Evolutionary conservation across 2,797 vertebrate species (phyloP).

Genomic region (Aeoliscus strigatus): DNA sequence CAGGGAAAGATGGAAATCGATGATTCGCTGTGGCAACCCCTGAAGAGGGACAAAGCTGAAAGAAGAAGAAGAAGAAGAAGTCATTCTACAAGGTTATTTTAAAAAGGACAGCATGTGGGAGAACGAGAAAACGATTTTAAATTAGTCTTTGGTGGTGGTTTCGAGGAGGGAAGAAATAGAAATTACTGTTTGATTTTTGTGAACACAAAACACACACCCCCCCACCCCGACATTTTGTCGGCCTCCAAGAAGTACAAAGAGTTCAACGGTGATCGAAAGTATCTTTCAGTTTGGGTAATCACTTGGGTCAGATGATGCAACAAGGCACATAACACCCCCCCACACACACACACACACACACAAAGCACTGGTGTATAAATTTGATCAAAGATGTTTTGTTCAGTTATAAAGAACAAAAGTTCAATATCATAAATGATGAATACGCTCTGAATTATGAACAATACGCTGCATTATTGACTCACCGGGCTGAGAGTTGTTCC

Average conservation of each 20-base stretch:
- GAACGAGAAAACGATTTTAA: no score
- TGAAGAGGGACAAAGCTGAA: no score
- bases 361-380: slow-evolving; percentile 15
- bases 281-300: slow-evolving; percentile 17
- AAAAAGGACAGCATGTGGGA: no score
- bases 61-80: no score
- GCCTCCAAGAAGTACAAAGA: slow-evolving; percentile 16
- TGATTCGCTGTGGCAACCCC: no score
- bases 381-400: slow-evolving; percentile 43
- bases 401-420: slow-evolving; percentile 34
- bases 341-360: no score
- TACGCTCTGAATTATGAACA: slow-evolving; percentile 38
- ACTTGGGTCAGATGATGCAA: slow-evolving; percentile 22
- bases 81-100: no score
- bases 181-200: neutral
- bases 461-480: slow-evolving; percentile 34
- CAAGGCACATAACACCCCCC: no score
- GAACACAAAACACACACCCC: neutral
- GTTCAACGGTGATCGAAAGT: slow-evolving; percentile 4
- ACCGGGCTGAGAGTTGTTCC: slow-evolving; percentile 13
- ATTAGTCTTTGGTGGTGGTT: no score
- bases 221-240: neutral
- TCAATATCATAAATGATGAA: slow-evolving; percentile 45
- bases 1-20: no score
- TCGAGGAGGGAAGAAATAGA: neutral